Evolutionary conservation across 2,888 invertebrate species (phyloP), one percentile per base, ranked within the genome.

Genomic region (Hypselothyrea guttata): DNA sequence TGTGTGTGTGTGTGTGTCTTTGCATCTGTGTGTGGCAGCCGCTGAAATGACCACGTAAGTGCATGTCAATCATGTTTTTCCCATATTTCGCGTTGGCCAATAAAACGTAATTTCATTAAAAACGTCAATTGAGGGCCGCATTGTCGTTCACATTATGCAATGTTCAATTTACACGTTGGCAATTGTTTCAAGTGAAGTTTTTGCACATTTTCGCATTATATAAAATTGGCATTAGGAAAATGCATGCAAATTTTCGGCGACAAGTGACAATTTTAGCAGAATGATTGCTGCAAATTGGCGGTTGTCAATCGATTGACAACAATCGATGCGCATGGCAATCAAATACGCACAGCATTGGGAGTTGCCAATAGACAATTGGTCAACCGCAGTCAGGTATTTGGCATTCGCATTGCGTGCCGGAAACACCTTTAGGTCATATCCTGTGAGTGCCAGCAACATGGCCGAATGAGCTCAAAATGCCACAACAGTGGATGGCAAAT

Each of bases 61-160:
- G 62, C 48, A 57, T 60, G 79, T 73, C 68, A 68, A 68, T 72
- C 79, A 63, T 59, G 48, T 71, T 73, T 66, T n/a, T 48, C 31
- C 54, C 40, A 12, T 34, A 38, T 12, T 58, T 71, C 3, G 3
- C 22, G 22, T 22, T 22, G 2, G n/a, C n/a, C n/a, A n/a, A n/a
- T 66, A 51, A 72, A 82, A 69, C 55, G 60, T 44, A 78, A 78
- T 63, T 75, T 66, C 59, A 78, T 71, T 70, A 49, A 60, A 41
- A 64, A 40, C 37, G 62, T 46, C 22, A 37, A 45, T 55, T 40
- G 37, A 34, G 27, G 41, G 11, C n/a, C n/a, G n/a, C n/a, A n/a
- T n/a, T n/a, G n/a, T n/a, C n/a, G n/a, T n/a, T n/a, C n/a, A 22
- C 22, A 22, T 4, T 22, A 22, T 5, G 22, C 22, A 22, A 35